Evolutionary conservation across 2,797 vertebrate species (phyloP), one percentile per base, ranked within the genome.

Genomic region (Sebastes dallii): DNA sequence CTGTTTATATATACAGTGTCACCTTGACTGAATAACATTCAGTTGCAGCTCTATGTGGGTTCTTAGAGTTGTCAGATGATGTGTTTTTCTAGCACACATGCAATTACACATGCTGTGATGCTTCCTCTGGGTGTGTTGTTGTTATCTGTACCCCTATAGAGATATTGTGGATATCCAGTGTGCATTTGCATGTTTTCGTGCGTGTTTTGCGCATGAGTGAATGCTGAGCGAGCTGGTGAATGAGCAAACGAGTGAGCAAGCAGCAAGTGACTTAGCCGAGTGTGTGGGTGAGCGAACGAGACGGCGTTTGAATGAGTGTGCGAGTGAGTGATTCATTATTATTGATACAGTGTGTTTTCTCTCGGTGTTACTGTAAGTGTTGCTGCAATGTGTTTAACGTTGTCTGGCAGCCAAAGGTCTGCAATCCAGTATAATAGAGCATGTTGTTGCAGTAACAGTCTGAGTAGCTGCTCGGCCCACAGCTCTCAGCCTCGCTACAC

Each of bases 271-370:
- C 80, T 84, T 75, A 14, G 65, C 27, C 2, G 61, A 62, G 61
- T 81, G 85, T 88, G 83, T 91, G 89, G 67, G 82, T 81, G 72
- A 86, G 76, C 20, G 27, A 75, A 75, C 12, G 13, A 88, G 76
- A 75, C 58, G 42, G 75, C n/a, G 64, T 87, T 80, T 89, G 81
- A 85, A 77, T 69, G 75, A 85, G 80, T 69, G 85, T 86, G 65
- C 66, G 75, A 73, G 65, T 39, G 59, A 81, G 68, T 85, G 87
- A 88, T 86, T 91, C 88, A 92, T 90, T 85, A 86, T 88, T 86
- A 82, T 71, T 83, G 86, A 87, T 66, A 62, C 70, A 13, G 67
- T 70, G 78, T 81, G 83, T 89, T 88, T 88, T 66, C 72, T 77
- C 25, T 80, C 73, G 42, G 83, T 66, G 82, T 77, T 76, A 58